These are phyloP conservation scores for Anguilla megastoma DNA, from an alignment of 2,797 vertebrate species.

Conservation along the genomic window DNA sequence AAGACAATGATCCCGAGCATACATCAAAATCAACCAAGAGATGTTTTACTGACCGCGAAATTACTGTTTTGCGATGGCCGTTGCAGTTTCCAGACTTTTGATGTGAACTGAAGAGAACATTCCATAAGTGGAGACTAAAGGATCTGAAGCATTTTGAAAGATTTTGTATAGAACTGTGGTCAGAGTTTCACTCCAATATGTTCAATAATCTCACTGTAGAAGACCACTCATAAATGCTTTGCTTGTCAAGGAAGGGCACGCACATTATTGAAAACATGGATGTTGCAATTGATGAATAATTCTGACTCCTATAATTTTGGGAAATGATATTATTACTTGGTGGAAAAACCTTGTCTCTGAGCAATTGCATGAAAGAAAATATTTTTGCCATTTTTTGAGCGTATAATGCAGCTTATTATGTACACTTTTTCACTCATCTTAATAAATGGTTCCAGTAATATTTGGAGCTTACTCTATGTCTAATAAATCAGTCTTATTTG, in stretches of 20 bases:
- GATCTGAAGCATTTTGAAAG: background rate
- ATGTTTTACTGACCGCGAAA: background rate
- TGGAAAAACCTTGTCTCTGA: background rate
- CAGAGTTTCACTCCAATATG: background rate
- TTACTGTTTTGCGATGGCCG: background rate
- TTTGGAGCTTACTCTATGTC: background rate
- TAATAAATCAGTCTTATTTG: background rate
- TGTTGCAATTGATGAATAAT: background rate
- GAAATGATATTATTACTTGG: background rate
- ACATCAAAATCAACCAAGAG: background rate
- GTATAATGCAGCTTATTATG: background rate
- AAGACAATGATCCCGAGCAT: background rate
- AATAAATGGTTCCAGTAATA: no score
- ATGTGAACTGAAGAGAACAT: background rate
- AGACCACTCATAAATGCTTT: background rate
- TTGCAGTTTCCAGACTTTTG: background rate
- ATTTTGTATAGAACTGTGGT: background rate
- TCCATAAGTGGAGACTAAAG: background rate
- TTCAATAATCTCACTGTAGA: background rate
- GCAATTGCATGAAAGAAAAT: background rate
- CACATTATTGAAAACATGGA: background rate
- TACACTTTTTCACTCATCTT: background rate
- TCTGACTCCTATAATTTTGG: background rate
- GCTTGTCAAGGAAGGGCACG: background rate
- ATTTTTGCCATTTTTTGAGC: background rate